Conservation (phyloP, 2,797 vertebrate species). For the Podargus strigoides region DNA sequence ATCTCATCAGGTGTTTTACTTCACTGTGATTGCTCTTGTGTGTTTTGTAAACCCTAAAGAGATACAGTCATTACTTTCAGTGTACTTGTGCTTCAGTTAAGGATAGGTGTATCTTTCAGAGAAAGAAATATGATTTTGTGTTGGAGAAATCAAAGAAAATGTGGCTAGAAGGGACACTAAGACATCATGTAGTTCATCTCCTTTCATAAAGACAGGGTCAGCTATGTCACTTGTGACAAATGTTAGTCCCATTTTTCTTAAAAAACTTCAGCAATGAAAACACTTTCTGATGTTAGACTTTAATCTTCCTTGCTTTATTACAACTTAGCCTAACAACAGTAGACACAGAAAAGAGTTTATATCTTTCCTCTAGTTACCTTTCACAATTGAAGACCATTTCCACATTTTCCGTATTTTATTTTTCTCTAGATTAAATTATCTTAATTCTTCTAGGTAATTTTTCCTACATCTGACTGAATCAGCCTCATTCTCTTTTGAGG, state of each 20-base stretch:
- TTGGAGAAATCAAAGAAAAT: background rate
- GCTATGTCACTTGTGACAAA: conserved; percentile 4
- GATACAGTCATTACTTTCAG: background rate
- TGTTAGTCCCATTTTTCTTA: background rate
- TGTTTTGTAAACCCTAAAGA: background rate
- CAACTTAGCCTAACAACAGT: background rate
- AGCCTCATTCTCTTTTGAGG: background rate
- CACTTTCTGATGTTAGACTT: background rate
- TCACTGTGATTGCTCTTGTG: background rate
- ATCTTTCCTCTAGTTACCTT: background rate
- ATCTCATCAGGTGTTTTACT: background rate
- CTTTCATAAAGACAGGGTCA: conserved; percentile 28
- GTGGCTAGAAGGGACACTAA: background rate
- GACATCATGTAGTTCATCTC: background rate
- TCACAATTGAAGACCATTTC: background rate
- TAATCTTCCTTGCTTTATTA: conserved; percentile 2
- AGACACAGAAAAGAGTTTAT: background rate
- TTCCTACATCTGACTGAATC: background rate
- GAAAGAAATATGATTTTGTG: background rate
- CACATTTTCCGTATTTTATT: background rate
- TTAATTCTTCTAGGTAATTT: background rate
- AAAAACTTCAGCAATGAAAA: background rate
- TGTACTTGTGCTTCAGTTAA: background rate
- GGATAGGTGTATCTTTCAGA: background rate
- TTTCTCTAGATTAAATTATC: background rate